Conservation (phyloP, 1,140 invertebrate species). For the Camponotus vicinus region DNA sequence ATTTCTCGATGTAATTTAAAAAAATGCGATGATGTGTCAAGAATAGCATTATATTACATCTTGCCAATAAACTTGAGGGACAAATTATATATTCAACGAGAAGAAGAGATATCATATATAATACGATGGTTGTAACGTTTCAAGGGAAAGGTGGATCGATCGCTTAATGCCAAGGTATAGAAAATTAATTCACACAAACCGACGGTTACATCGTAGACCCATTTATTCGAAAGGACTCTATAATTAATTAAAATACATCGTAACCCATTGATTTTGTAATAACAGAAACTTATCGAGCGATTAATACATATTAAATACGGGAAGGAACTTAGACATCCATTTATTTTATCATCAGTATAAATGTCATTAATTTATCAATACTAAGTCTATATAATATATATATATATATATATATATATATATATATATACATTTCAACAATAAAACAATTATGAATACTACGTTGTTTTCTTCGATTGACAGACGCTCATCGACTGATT, state of each 20-base stretch:
- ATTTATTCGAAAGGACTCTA: neutral
- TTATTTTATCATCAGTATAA: slow-evolving; percentile 3
- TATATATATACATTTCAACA: neutral
- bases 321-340: neutral
- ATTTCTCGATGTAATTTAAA: slow-evolving; percentile 14
- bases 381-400: neutral
- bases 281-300: neutral
- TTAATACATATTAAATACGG: neutral
- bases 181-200: slow-evolving; percentile 9
- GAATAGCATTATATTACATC: neutral
- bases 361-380: neutral
- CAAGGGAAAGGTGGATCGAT: slow-evolving; percentile 74
- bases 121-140: slow-evolving; percentile 60
- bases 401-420: neutral
- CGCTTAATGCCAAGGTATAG: slow-evolving; percentile 71
- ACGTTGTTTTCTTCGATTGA: neutral
- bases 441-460: neutral
- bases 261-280: neutral
- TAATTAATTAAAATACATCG: slow-evolving; percentile 27
- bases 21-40: neutral
- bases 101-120: slow-evolving; percentile 38
- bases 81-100: neutral
- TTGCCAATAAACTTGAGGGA: neutral
- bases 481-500: neutral
- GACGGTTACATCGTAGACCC: too few relatives aligned